These are phyloP conservation scores for Ricordea florida DNA, from an alignment of 92 coral and sea anemone species.

Conservation along the genomic window DNA sequence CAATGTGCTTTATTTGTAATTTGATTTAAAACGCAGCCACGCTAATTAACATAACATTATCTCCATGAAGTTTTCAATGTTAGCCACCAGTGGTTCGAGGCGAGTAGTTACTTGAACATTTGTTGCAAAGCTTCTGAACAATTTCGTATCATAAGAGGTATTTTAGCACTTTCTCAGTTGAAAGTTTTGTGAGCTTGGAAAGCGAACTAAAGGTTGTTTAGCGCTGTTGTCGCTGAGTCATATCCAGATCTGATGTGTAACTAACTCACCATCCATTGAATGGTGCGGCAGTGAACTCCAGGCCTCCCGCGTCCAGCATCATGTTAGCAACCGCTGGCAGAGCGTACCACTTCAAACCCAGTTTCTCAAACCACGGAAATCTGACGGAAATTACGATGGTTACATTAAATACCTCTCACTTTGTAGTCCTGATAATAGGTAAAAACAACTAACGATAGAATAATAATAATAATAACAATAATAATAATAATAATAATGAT, in stretches of 20 bases:
- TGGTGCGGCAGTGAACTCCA: constrained; percentile 71
- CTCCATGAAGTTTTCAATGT: too few species aligned
- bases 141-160: too few species aligned
- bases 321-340: constrained; percentile 69
- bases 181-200: too few species aligned
- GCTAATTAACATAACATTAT: too few species aligned
- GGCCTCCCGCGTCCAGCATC: constrained; percentile 73
- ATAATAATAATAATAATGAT: too few species aligned
- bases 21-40: not conserved
- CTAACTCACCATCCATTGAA: constrained; percentile 73
- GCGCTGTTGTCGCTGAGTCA: not conserved
- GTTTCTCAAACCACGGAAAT: constrained; percentile 57
- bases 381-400: not conserved
- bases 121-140: not conserved
- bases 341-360: constrained; percentile 78
- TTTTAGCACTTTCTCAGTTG: too few species aligned
- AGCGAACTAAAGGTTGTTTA: not conserved
- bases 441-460: too few species aligned
- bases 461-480: too few species aligned
- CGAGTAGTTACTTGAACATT: too few species aligned
- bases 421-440: too few species aligned
- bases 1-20: not conserved
- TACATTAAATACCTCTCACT: too few species aligned
- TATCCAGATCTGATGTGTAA: not conserved
- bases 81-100: too few species aligned